Percentiles rank a stretch among this genome's conserved stretches.
Evolutionary conservation across 2,113 vertebrate species (phyloP).

Genomic region (Platysteira castanea): DNA sequence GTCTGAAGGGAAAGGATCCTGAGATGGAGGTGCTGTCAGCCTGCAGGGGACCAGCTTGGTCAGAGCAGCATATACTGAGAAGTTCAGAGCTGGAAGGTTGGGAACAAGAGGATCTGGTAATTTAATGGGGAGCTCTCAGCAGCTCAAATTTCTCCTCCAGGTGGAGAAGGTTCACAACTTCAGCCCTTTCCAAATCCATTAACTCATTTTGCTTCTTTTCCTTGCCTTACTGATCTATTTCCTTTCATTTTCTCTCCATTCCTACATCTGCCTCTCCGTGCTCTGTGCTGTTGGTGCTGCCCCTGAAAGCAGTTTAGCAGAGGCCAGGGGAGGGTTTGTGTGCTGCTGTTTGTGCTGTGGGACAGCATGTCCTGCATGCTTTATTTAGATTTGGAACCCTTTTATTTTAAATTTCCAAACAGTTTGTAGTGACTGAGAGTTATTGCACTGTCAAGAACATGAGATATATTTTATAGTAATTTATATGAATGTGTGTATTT

Average conservation of each 20-base stretch:
- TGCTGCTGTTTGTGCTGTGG: neutral
- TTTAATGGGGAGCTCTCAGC: neutral
- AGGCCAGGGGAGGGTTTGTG: neutral
- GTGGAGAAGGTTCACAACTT: neutral
- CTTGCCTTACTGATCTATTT: neutral
- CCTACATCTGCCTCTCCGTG: neutral
- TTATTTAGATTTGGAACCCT: neutral
- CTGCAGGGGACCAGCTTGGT: neutral
- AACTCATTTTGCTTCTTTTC: neutral
- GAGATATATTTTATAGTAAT: neutral
- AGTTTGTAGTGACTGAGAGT: neutral
- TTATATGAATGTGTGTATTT: neutral
- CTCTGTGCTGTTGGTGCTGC: neutral
- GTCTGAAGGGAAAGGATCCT: neutral
- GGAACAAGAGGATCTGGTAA: neutral
- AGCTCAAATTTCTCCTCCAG: neutral
- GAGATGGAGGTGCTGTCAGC: neutral
- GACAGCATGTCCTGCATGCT: neutral
- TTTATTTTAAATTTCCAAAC: neutral
- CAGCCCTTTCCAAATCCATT: neutral
- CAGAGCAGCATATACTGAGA: neutral
- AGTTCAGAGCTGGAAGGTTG: neutral
- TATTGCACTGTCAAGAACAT: neutral
- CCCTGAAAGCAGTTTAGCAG: neutral
- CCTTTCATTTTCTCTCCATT: neutral